A percentile compares a stretch with the other conserved stretches of the same genome.
These are phyloP conservation scores for Tauraco hartlaubi DNA, from an alignment of 2,797 vertebrate genomes.

Conservation along the genomic window DNA sequence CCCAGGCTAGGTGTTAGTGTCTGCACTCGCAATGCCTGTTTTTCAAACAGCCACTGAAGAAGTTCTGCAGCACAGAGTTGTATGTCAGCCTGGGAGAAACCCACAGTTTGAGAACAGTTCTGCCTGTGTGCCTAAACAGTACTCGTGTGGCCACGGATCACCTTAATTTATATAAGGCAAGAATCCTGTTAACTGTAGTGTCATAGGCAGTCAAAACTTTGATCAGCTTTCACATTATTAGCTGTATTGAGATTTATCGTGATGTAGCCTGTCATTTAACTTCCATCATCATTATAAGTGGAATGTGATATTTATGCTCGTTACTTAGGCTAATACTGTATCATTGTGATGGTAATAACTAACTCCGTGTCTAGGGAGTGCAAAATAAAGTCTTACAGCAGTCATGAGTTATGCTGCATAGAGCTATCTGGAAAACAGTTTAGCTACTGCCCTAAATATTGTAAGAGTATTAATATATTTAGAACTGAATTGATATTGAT, in stretches of 20 bases:
- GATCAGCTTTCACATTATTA: neutral
- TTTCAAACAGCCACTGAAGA: neutral
- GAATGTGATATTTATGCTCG: neutral
- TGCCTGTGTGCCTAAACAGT: neutral
- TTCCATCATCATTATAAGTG: neutral
- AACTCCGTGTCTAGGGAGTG: neutral
- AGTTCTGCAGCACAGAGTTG: neutral
- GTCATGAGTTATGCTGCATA: neutral
- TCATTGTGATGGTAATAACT: neutral
- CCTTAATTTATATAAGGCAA: neutral
- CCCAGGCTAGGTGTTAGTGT: neutral
- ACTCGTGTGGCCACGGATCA: neutral
- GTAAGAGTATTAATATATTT: neutral
- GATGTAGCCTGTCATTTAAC: neutral
- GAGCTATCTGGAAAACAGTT: slow-evolving; percentile 2
- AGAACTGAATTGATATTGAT: neutral
- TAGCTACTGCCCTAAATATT: neutral
- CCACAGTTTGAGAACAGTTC: neutral
- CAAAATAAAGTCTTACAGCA: neutral
- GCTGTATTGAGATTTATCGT: neutral
- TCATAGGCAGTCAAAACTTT: neutral
- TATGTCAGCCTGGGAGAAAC: neutral
- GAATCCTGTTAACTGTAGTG: neutral
- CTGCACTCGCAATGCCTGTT: neutral
- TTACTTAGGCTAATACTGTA: neutral